Percentiles rank a stretch among this genome's conserved stretches.
These are phyloP conservation scores for Bombus superbus DNA, from an alignment of 1,140 invertebrate species.

Conservation along the genomic window DNA sequence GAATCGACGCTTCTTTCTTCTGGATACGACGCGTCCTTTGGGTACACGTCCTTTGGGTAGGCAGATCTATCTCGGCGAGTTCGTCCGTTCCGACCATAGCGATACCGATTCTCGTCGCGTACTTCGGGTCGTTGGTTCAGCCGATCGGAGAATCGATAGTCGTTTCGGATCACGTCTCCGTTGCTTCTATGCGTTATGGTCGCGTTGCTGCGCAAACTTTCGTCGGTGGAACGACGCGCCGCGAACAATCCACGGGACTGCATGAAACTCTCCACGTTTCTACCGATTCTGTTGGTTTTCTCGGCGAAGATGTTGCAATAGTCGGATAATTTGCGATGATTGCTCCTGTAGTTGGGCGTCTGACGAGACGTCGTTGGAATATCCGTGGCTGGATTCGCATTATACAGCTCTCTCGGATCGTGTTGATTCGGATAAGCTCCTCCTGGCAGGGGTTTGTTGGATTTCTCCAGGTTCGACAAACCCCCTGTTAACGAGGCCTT, in stretches of 20 bases:
- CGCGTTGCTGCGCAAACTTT: not conserved
- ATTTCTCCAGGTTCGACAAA: conserved; percentile 79
- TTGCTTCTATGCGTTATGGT: conserved; percentile 5
- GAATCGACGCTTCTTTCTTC: not conserved
- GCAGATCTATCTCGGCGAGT: conserved; percentile 19
- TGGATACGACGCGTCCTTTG: not conserved
- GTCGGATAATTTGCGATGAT: conserved; percentile 68
- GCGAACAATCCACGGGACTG: conserved; percentile 62
- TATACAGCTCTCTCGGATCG: conserved; percentile 75
- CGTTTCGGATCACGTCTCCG: conserved; percentile 42
- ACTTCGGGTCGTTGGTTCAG: not conserved
- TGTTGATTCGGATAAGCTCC: conserved; percentile 79
- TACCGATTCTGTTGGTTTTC: conserved; percentile 75
- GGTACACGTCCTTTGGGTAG: not conserved
- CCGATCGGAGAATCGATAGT: not conserved
- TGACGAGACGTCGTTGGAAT: conserved; percentile 1
- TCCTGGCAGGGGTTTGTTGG: conserved; percentile 77
- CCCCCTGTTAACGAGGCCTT: conserved; percentile 82
- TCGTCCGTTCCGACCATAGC: not conserved
- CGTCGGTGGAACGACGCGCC: conserved; percentile 43
- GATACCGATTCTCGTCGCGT: not conserved
- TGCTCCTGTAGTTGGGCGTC: conserved; percentile 4
- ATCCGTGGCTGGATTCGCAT: conserved; percentile 22
- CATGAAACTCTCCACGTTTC: conserved; percentile 70
- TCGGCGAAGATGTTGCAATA: conserved; percentile 77